phyloP scores from a whole-genome alignment of 2,113 vertebrate genomes.

The Atlantisia rogersi region DNA sequence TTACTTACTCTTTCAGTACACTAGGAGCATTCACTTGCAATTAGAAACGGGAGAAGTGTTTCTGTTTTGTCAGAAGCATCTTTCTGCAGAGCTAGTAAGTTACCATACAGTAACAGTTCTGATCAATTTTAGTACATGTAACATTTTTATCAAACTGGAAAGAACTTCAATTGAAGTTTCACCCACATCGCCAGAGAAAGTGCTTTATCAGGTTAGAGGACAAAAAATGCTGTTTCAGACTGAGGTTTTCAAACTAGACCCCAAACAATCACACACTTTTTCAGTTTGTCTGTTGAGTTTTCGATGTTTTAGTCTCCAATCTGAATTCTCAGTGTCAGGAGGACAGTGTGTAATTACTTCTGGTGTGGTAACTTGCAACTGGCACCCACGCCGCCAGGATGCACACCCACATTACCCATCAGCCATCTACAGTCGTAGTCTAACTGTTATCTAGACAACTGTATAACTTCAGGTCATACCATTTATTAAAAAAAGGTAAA shows the following conservation, averaged over 20 bases:
- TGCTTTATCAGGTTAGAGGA: constrained; percentile 67
- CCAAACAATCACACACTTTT: background rate
- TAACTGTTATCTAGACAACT: constrained; percentile 51
- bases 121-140: constrained; percentile 19
- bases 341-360: constrained; percentile 19
- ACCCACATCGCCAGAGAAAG: constrained; percentile 63
- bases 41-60: constrained; percentile 24
- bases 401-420: background rate
- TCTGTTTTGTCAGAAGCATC: constrained; percentile 50
- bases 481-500: constrained; percentile 10
- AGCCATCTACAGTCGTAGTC: constrained; percentile 37
- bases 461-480: constrained; percentile 55
- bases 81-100: constrained; percentile 48
- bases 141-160: background rate
- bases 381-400: background rate
- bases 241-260: constrained; percentile 30
- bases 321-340: background rate
- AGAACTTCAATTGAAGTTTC: constrained; percentile 35
- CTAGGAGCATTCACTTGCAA: constrained; percentile 69
- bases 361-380: background rate
- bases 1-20: constrained; percentile 42
- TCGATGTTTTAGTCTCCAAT: background rate
- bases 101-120: background rate
- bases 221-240: constrained; percentile 32
- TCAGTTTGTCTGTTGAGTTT: background rate